Evolutionary conservation across 2,888 invertebrate species (phyloP).

Genomic region (Hartigia nigra): DNA sequence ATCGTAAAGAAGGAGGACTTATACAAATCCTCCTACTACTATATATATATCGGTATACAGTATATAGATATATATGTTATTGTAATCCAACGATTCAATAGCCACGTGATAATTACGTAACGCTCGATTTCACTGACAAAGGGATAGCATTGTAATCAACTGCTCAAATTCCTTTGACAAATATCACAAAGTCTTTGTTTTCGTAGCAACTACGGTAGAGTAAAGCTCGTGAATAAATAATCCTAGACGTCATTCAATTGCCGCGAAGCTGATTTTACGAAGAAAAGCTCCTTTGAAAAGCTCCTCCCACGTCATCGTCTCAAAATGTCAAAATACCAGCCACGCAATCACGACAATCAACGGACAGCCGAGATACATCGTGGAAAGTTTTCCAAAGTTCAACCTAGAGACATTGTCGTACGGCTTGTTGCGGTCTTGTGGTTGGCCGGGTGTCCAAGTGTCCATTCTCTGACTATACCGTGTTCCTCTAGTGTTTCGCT

Average conservation of each 20-base stretch:
- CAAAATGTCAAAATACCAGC: no score
- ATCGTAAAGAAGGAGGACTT: background rate
- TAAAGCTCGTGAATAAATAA: background rate
- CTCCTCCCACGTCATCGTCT: background rate
- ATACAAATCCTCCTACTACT: background rate
- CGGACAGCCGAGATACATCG: background rate
- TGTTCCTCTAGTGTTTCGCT: background rate
- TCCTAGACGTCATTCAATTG: background rate
- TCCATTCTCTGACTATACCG: background rate
- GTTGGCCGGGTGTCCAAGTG: background rate
- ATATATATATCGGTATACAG: background rate
- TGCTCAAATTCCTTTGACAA: background rate
- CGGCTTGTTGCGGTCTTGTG: background rate
- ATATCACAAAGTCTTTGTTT: background rate
- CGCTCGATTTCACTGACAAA: background rate
- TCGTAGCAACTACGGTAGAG: background rate
- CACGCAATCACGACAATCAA: background rate
- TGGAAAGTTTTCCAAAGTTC: background rate
- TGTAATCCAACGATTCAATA: background rate
- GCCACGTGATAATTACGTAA: background rate
- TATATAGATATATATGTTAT: background rate
- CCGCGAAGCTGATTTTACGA: background rate
- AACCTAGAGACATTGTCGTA: background rate
- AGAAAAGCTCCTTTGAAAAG: background rate
- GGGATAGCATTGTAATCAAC: background rate